These are phyloP conservation scores for Pluvialis apricaria DNA, from an alignment of 2,113 vertebrate genomes.

Conservation along the genomic window DNA sequence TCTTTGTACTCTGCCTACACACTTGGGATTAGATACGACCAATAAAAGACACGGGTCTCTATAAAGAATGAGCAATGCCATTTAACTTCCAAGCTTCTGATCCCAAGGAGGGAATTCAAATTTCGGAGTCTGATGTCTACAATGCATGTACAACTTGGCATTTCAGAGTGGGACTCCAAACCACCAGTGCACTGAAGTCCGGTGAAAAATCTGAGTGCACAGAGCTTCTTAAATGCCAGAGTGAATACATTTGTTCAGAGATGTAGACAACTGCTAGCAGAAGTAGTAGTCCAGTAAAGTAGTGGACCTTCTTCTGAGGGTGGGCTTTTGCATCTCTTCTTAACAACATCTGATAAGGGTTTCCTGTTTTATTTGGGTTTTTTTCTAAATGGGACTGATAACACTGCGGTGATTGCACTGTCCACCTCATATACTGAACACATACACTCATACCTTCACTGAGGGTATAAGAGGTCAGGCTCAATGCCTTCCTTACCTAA, in stretches of 20 bases:
- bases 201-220: background rate
- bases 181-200: background rate
- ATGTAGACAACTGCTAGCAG: background rate
- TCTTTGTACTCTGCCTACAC: background rate
- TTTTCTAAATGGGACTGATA: background rate
- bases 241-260: background rate
- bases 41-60: background rate
- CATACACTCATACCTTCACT: background rate
- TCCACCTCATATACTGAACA: background rate
- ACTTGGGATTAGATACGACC: background rate
- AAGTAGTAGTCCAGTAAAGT: background rate
- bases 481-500: background rate
- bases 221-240: background rate
- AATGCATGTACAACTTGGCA: background rate
- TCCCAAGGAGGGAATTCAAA: slow-evolving; percentile 1
- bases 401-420: background rate
- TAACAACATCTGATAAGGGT: background rate
- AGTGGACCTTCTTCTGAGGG: background rate
- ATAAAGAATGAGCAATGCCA: background rate
- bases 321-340: background rate
- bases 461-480: background rate
- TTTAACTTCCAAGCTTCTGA: background rate
- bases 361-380: background rate
- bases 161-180: background rate
- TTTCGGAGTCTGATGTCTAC: background rate